A percentile compares a stretch with the other conserved stretches of the same genome.
phyloP scores from a whole-genome alignment of 1,140 invertebrate genomes.

The Lineus longissimus region DNA sequence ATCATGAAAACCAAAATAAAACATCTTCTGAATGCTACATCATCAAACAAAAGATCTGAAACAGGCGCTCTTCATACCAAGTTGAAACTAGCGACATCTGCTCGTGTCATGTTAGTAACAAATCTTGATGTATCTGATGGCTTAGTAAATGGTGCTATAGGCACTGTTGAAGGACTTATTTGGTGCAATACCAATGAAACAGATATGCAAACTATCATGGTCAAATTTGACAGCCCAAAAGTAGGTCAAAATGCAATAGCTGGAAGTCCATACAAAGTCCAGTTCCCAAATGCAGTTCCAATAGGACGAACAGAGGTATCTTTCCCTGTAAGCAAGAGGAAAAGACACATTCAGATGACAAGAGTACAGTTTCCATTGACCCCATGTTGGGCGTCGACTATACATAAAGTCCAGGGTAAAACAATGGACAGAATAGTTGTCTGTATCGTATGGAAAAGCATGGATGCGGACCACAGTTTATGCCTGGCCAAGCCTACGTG shows the following conservation, averaged over 20 bases:
- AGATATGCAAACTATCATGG: neutral
- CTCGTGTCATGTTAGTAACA: neutral
- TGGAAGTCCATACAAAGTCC: neutral
- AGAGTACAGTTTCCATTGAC: slow-evolving; percentile 3
- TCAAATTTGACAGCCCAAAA: neutral
- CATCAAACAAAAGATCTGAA: neutral
- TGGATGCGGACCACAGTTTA: neutral
- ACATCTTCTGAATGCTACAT: too few species aligned
- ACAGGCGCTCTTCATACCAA: neutral
- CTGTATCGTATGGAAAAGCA: neutral
- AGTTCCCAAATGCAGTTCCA: neutral
- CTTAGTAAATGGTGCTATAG: slow-evolving; percentile 2
- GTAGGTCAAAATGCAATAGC: neutral
- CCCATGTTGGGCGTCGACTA: neutral
- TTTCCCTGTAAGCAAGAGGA: too few species aligned
- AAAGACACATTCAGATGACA: neutral
- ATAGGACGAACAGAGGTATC: neutral
- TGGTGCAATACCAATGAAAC: neutral
- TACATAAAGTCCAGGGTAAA: slow-evolving; percentile 1
- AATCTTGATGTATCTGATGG: slow-evolving; percentile 1
- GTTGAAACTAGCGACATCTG: neutral
- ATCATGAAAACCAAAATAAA: neutral
- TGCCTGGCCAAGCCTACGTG: neutral
- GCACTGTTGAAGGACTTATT: neutral
- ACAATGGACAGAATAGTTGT: neutral